A percentile compares a stretch with the other conserved stretches of the same genome.
These are phyloP conservation scores for Teleogryllus occipitalis DNA, from an alignment of 1,140 invertebrate genomes.

Conservation along the genomic window DNA sequence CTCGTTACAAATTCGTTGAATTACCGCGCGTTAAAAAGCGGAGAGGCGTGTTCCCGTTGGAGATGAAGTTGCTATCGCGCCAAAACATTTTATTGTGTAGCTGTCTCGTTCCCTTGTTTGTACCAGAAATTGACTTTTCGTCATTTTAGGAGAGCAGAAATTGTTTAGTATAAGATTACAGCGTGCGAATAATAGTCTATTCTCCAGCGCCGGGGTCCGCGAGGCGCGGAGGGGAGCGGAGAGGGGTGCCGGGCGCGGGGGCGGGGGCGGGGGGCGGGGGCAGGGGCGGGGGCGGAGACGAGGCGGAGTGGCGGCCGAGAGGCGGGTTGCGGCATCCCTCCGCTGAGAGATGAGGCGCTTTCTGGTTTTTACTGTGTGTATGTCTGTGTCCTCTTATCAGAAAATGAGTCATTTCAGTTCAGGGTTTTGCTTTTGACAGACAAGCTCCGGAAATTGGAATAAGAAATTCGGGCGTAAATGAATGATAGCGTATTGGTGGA, in stretches of 20 bases:
- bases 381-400: slow-evolving; percentile 18
- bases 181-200: slow-evolving; percentile 23
- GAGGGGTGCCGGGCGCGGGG: neutral
- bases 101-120: slow-evolving; percentile 8
- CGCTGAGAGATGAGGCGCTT: neutral
- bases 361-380: slow-evolving; percentile 4
- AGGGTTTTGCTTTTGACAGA: slow-evolving; percentile 22
- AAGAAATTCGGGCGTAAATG: slow-evolving; percentile 22
- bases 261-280: too few relatives aligned
- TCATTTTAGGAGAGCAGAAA: slow-evolving; percentile 14
- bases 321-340: neutral
- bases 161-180: slow-evolving; percentile 18
- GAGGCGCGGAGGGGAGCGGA: neutral
- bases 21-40: neutral
- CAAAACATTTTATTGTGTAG: neutral
- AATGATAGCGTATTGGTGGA: slow-evolving; percentile 17
- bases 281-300: neutral
- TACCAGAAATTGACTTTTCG: slow-evolving; percentile 21
- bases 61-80: neutral
- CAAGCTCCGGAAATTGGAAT: slow-evolving; percentile 23
- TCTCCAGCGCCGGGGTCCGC: slow-evolving; percentile 6
- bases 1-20: neutral
- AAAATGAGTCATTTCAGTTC: slow-evolving; percentile 23
- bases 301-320: neutral
- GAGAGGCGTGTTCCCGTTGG: neutral